phyloP scores from a whole-genome alignment of 2,797 vertebrate species.

The Serranus cabrilla region DNA sequence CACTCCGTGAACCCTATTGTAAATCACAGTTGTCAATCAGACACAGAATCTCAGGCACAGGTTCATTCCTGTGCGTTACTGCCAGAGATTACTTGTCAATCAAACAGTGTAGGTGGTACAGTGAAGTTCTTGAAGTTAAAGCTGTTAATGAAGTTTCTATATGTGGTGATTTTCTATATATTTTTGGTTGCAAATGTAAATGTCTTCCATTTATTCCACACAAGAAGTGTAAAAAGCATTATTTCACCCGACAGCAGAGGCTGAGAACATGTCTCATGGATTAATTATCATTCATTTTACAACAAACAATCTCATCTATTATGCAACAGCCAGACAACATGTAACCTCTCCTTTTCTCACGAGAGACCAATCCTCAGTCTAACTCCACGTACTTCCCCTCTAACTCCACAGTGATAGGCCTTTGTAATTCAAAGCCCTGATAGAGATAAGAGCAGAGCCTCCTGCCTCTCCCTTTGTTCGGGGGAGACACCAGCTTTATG shows the following conservation, averaged over 20 bases:
- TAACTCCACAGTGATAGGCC: slow-evolving; percentile 33
- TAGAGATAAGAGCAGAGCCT: slow-evolving; percentile 63
- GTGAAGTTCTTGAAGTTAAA: neutral
- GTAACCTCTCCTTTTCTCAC: slow-evolving; percentile 23
- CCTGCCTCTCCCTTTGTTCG: slow-evolving; percentile 64
- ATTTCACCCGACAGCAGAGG: neutral
- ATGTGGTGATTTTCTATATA: neutral
- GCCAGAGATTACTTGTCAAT: slow-evolving; percentile 39
- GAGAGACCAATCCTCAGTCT: slow-evolving; percentile 23
- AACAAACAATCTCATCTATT: slow-evolving; percentile 28
- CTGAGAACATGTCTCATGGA: neutral
- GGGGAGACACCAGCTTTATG: slow-evolving; percentile 71
- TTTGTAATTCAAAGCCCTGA: slow-evolving; percentile 69
- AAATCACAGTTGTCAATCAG: slow-evolving; percentile 30
- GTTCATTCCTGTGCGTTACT: neutral
- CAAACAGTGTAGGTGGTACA: slow-evolving; percentile 7
- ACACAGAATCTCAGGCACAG: neutral
- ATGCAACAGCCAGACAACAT: slow-evolving; percentile 27
- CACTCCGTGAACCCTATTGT: neutral
- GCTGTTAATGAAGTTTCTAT: slow-evolving; percentile 15
- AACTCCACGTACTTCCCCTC: slow-evolving; percentile 26
- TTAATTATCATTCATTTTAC: neutral
- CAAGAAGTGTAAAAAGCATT: neutral
- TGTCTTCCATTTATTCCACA: neutral
- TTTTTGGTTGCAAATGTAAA: neutral